Conservation (phyloP, 2,113 vertebrate genomes). For the Euleptes europaea region DNA sequence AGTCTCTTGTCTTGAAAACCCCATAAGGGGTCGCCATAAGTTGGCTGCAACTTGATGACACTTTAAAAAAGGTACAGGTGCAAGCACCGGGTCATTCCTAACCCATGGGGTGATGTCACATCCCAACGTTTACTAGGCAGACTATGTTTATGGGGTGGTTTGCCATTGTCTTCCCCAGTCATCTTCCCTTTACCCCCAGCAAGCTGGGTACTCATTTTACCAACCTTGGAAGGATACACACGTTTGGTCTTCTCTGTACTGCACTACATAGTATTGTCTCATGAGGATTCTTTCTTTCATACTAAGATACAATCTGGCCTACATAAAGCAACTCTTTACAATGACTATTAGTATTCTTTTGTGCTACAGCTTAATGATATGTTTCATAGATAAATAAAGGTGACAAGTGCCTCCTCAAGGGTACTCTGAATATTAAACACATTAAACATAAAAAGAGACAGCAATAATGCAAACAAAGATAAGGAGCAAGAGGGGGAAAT, state of each 20-base stretch:
- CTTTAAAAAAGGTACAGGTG: too few relatives aligned
- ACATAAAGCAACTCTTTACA: background rate
- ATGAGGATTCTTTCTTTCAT: background rate
- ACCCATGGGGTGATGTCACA: too few relatives aligned
- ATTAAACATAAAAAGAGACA: slow-evolving; percentile 27
- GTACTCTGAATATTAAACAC: slow-evolving; percentile 41
- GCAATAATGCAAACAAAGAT: slow-evolving; percentile 7
- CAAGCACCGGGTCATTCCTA: too few relatives aligned
- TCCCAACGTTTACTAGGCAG: too few relatives aligned
- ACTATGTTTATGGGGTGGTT: too few relatives aligned
- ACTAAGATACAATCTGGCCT: background rate
- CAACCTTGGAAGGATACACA: too few relatives aligned
- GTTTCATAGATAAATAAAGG: slow-evolving; percentile 24
- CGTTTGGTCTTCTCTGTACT: background rate
- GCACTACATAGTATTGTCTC: background rate
- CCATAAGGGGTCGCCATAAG: too few relatives aligned
- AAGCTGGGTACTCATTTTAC: too few relatives aligned
- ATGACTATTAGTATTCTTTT: background rate
- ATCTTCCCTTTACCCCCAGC: too few relatives aligned
- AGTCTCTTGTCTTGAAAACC: too few relatives aligned
- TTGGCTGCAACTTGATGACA: too few relatives aligned
- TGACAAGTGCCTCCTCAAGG: background rate
- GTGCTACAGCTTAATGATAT: background rate
- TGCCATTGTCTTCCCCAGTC: too few relatives aligned
- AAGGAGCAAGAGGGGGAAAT: background rate